Evolutionary conservation across 2,113 vertebrate genomes (phyloP).

Genomic region (Arizona elegans): DNA sequence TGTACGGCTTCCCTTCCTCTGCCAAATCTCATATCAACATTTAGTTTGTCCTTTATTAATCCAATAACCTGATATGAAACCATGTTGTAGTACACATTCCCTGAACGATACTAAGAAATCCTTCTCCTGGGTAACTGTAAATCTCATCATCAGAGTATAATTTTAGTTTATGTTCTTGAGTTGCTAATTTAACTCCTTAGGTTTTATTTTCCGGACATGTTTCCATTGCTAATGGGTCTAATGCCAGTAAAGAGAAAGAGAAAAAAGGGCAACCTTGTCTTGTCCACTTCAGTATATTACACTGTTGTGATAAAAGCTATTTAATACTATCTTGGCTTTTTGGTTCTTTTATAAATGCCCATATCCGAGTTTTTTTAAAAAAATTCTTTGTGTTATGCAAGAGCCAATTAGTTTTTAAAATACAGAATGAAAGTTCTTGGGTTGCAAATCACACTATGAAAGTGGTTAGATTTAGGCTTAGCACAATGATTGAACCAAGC

Average conservation of each 20-base stretch:
- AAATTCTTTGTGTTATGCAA: background rate
- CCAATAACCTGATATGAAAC: background rate
- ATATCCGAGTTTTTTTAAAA: background rate
- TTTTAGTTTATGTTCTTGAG: background rate
- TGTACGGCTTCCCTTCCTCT: background rate
- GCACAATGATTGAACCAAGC: background rate
- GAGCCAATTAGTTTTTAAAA: slow-evolving; percentile 7
- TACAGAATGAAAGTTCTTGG: slow-evolving; percentile 18
- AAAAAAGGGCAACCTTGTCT: background rate
- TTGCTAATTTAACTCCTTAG: background rate
- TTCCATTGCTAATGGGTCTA: background rate
- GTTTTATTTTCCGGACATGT: background rate
- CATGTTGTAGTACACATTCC: background rate
- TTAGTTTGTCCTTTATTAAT: background rate
- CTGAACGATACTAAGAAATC: background rate
- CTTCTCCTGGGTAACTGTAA: background rate
- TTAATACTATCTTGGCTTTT: background rate
- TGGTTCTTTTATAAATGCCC: background rate
- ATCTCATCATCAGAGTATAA: background rate
- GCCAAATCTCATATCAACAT: background rate
- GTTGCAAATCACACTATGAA: background rate
- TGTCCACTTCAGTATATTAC: background rate
- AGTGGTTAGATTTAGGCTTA: background rate
- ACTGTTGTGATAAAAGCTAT: background rate
- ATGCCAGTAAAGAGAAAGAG: background rate